Base-by-base conservation (phyloP, 1,140 invertebrate genomes). In the Drosophila paulistorum region DNA sequence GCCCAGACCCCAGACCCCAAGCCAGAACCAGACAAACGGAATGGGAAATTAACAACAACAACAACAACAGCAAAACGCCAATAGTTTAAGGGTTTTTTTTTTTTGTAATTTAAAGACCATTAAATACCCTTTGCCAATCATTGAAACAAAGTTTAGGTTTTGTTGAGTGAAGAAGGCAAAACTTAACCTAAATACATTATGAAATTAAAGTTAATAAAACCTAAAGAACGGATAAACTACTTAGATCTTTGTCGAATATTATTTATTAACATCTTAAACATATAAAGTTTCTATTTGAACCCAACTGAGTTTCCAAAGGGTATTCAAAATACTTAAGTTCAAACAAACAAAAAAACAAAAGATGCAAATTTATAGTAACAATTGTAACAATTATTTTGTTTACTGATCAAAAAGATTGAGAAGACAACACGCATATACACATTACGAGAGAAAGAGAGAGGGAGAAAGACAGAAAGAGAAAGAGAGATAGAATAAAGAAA, bases 361-460 rank as follows among this genome's bases (percentile, higher is more conserved):
- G 51, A 61, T 71, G 68, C 65, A 51, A 63, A 63, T 71, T 39
- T 71, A 61, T 67, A 63, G n/a, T 23, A 71, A 79, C 54, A 77
- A 74, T 64, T 69, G 62, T 62, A 61, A 66, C 51, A 74, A 80
- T 78, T 82, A 78, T 54, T 82, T 68, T 82, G 80, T 82, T 82
- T 78, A 82, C 79, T 23, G 17, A 51, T 51, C 45, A 51, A 51
- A 51, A 51, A 51, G 45, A 51, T 51, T 70, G 45, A 65, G 58
- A n/a, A 23, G 35, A 26, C 33, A 48, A 14, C n/a, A 23, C 42
- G 17, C 42, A 14, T n/a, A 45, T n/a, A 45, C 41, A 45, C 41
- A 51, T 5, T 10, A 17, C 17, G 39, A 0, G 6, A 13, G 41
- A 9, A 20, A 1, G 7, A 5, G 14, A 5, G 59, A n/a, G n/a